Base-by-base conservation (phyloP, 2,797 vertebrate genomes). In the Hoplostethus mediterraneus region DNA sequence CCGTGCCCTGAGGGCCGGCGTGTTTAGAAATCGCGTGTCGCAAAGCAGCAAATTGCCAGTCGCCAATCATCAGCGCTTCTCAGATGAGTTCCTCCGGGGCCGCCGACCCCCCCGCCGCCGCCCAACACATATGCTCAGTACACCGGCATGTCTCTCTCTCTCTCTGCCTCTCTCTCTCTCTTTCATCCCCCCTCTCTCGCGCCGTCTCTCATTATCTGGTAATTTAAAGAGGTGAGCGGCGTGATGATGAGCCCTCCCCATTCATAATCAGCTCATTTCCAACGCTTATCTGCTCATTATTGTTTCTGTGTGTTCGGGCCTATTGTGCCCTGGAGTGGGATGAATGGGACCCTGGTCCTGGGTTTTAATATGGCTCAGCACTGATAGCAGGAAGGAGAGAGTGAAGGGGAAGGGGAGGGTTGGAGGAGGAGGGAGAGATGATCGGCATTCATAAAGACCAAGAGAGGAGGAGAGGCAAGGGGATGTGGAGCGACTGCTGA, bases 221-320 rank as follows among this genome's bases (percentile, higher is more conserved):
- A 30, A 83, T 90, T 84, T 86, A 79, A 64, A 82, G 66, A 73
- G 74, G 77, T 82, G 70, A 82, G 70, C 21, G 2, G 65, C 47
- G 11, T 11, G 49, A 71, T 81, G 71, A 84, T 79, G 79, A 59
- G 38, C 40, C 45, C 25, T 52, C 79, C 62, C 68, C 73, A 60
- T 87, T 87, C 77, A 69, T 78, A 86, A 87, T 86, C 79, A 80
- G 63, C 72, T 83, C 45, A 84, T 87, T 84, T 84, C 87, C 72
- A 36, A 58, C 16, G 67, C 75, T 74, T 80, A 84, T 85, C 81
- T 67, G 67, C 76, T 90, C 71, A 77, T 85, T 88, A 88, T 83
- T 85, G 84, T 88, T 83, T 84, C 64, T 80, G 68, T 75, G 51
- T 49, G 60, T 83, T 80, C 31, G 10, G 69, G 69, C 40, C 44